Conservation (phyloP, 2,888 invertebrate species). For the Meta bourneti region DNA sequence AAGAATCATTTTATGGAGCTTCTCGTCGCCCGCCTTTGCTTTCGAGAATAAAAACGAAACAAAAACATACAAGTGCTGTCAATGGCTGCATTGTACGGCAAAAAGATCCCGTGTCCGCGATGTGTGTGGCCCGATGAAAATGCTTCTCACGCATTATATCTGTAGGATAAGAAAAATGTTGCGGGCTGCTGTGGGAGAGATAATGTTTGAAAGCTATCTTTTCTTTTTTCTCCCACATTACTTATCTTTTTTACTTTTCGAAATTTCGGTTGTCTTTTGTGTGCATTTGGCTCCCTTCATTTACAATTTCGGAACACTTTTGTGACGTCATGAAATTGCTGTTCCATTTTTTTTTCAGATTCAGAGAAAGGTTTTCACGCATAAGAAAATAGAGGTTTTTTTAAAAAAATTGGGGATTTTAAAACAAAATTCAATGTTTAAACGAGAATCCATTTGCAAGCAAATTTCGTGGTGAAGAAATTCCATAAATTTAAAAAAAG, state of each 20-base stretch:
- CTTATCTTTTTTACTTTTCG: background rate
- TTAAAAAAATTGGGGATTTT: no score
- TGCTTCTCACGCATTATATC: slow-evolving; percentile 72
- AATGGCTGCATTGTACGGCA: slow-evolving; percentile 59
- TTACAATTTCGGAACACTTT: background rate
- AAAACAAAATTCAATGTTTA: no score
- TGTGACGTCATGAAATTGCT: background rate
- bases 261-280: no score
- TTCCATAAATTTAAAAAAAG: no score
- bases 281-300: background rate
- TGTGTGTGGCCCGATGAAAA: slow-evolving; percentile 71
- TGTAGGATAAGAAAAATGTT: slow-evolving; percentile 69
- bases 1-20: background rate
- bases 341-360: background rate
- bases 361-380: background rate
- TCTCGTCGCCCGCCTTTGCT: no score
- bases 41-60: background rate
- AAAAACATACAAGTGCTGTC: slow-evolving; percentile 33
- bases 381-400: background rate
- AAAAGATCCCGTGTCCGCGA: slow-evolving; percentile 34
- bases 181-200: slow-evolving; percentile 60
- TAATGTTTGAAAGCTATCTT: slow-evolving; percentile 40
- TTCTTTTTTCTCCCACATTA: slow-evolving; percentile 9
- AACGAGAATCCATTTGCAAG: no score
- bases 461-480: no score